Base-by-base conservation (phyloP, 2,113 vertebrate genomes). In the Lathamus discolor region DNA sequence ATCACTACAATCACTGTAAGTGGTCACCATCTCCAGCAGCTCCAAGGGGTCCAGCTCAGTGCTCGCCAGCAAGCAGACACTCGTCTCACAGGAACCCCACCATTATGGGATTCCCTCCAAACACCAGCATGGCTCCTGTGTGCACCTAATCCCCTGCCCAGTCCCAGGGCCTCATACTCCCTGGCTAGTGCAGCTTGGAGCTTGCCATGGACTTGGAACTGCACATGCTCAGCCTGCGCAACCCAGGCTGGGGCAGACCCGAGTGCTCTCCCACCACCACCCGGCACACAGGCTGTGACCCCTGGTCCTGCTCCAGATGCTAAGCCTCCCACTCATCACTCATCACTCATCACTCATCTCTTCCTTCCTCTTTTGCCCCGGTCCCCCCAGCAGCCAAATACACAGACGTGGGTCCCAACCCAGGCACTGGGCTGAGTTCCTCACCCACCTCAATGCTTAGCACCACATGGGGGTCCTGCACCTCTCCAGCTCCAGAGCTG, bases 351-450 rank as follows among this genome's bases (percentile, higher is more conserved):
- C 27, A 52, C 28, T 54, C 33, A 59, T 15, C 57, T 35, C 33
- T 59, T 9, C 33, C 9, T 35, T 13, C 33, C 13, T 24, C 20
- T 59, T 59, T 59, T 35, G 20, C 35, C 24, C 12, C 0, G 1
- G 7, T 39, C 7, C 28, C 51, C 17, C 27, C 63, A 43, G 37
- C 10, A 44, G 22, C 37, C 12, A 6, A 27, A 37, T 27, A 33
- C 13, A 20, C 16, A 52, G 54, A 31, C 11, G 28, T 27, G 1
- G 6, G 28, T 29, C 19, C 57, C 0, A 2, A 48, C 13, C 5
- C 29, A 43, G 28, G 23, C 16, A 35, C 31, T 17, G 24, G 29
- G 20, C 29, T 66, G 41, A 88, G 57, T 2, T n/a, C n/a, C 41
- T 57, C 19, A 17, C 7, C 10, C 1, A 2, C 16, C n/a, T 49